Evolutionary conservation across 2,888 invertebrate species (phyloP).

Genomic region (Baccha elongata): DNA sequence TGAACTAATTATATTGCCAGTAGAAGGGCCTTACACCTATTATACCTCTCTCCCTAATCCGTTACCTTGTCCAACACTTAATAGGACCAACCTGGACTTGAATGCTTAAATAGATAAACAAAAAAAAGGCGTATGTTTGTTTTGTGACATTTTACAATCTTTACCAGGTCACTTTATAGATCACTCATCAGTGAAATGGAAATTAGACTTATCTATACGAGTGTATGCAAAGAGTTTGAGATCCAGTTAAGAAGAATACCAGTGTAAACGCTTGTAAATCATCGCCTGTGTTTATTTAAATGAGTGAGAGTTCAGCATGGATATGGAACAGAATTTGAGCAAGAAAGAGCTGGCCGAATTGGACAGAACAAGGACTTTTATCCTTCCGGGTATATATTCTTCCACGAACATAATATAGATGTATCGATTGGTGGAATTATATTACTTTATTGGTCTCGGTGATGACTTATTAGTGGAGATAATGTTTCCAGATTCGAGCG

Average conservation of each 20-base stretch:
- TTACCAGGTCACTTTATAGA: slow-evolving; percentile 61
- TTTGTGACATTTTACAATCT: slow-evolving; percentile 58
- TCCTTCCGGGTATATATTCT: slow-evolving; percentile 59
- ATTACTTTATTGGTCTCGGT: slow-evolving; percentile 64
- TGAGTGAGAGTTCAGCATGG: background rate
- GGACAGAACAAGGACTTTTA: slow-evolving; percentile 29
- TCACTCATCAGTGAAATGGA: slow-evolving; percentile 7
- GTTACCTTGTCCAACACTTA: slow-evolving; percentile 29
- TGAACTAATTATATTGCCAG: slow-evolving; percentile 58
- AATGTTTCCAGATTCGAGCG: slow-evolving; percentile 46
- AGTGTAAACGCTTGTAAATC: slow-evolving; percentile 40
- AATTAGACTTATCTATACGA: background rate
- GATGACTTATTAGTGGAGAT: slow-evolving; percentile 72
- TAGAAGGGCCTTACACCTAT: slow-evolving; percentile 22
- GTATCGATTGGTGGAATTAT: slow-evolving; percentile 34
- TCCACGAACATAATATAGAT: background rate
- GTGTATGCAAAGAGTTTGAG: slow-evolving; percentile 58
- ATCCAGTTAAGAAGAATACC: slow-evolving; percentile 64
- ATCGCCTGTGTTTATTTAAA: slow-evolving; percentile 52
- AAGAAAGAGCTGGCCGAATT: slow-evolving; percentile 34
- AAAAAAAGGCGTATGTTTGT: slow-evolving; percentile 53
- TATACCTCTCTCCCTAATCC: slow-evolving; percentile 63
- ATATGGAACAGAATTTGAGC: background rate
- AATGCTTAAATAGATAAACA: background rate
- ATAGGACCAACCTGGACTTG: background rate